Evolutionary conservation across 2,888 invertebrate genomes (phyloP).

Genomic region (Lithosia quadra): DNA sequence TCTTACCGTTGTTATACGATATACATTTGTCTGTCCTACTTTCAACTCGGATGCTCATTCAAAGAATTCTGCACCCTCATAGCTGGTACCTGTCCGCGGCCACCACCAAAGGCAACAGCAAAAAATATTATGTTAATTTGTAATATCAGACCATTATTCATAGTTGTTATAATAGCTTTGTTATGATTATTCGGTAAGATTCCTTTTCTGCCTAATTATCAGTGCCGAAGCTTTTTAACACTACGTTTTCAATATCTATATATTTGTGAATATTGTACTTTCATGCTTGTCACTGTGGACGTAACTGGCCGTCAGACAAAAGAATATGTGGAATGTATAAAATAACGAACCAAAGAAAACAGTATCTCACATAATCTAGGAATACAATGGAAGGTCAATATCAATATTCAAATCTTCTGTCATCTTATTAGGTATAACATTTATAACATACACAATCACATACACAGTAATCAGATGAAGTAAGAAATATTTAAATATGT

Average conservation of each 20-base stretch:
- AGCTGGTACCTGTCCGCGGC: constrained; percentile 84
- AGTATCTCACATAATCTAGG: background rate
- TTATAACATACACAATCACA: background rate
- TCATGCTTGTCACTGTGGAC: constrained; percentile 65
- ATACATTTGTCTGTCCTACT: constrained; percentile 35
- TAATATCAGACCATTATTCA: constrained; percentile 83
- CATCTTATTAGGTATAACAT: too few species aligned
- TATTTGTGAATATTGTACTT: constrained; percentile 59
- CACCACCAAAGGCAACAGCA: constrained; percentile 82
- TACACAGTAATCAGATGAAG: constrained; percentile 5
- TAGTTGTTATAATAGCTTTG: constrained; percentile 84
- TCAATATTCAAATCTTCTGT: constrained; percentile 12
- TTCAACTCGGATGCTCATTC: constrained; percentile 73
- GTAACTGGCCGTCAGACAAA: constrained; percentile 22
- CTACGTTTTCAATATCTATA: constrained; percentile 56
- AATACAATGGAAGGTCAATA: constrained; percentile 7
- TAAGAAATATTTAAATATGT: background rate
- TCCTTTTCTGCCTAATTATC: constrained; percentile 71
- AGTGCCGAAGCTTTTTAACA: constrained; percentile 60
- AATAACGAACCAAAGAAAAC: constrained; percentile 9
- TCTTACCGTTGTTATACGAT: constrained; percentile 37
- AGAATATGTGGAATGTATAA: constrained; percentile 22
- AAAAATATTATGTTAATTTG: constrained; percentile 85
- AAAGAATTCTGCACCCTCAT: constrained; percentile 87
- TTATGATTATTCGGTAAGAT: constrained; percentile 83